Conservation (phyloP, 2,797 vertebrate genomes). For the Dicrostonyx torquatus region DNA sequence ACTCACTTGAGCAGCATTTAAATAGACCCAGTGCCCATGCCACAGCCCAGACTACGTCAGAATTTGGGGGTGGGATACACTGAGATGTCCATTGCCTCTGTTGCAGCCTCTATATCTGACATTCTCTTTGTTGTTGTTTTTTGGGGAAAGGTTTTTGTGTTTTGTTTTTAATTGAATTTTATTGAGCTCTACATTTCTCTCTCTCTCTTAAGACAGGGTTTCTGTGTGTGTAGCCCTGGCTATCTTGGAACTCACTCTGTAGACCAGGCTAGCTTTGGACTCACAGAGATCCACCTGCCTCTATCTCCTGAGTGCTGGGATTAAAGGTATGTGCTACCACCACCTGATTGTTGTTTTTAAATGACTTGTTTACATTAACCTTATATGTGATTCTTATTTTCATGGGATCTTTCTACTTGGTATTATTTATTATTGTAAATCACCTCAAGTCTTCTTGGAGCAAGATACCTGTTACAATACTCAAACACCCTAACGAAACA, state of each 20-base stretch:
- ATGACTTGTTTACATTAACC: neutral
- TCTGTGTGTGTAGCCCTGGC: too few species aligned
- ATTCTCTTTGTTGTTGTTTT: neutral
- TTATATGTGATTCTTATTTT: constrained; percentile 16
- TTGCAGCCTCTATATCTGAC: neutral
- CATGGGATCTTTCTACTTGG: neutral
- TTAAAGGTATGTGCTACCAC: neutral
- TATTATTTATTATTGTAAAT: constrained; percentile 32
- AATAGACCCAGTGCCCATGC: neutral
- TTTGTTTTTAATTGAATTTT: too few species aligned
- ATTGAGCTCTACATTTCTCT: too few species aligned
- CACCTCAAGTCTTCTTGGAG: constrained; percentile 11
- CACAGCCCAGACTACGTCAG: neutral
- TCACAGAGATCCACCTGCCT: too few species aligned
- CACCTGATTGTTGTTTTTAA: neutral
- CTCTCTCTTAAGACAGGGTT: too few species aligned
- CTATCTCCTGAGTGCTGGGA: too few species aligned
- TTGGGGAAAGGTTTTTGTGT: too few species aligned
- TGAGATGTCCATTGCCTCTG: neutral
- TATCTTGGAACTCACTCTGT: too few species aligned
- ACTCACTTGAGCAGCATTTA: neutral
- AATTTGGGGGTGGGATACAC: neutral
- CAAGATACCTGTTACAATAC: neutral
- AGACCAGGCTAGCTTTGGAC: too few species aligned
- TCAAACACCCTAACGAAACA: neutral